phyloP scores from a whole-genome alignment of 2,888 invertebrate species.

The Orchesellides sinensis region DNA sequence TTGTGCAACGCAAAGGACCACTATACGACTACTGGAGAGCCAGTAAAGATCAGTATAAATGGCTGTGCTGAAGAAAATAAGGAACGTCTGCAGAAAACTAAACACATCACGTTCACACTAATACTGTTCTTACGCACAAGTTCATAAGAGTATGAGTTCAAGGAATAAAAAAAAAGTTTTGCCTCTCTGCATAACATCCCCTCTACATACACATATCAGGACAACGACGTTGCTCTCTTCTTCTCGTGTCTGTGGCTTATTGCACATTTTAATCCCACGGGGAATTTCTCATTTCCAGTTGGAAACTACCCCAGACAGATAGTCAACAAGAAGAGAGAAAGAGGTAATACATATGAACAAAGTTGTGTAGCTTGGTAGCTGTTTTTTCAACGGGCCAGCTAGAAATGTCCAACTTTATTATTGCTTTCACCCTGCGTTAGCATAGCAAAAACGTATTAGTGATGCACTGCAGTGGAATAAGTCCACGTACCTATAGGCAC shows the following conservation, averaged over 20 bases:
- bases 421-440: conserved; percentile 44
- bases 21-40: background rate
- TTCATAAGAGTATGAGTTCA: conserved; percentile 30
- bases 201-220: background rate
- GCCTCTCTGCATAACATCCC: background rate
- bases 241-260: conserved; percentile 33
- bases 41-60: too few relatives aligned
- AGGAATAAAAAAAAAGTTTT: background rate
- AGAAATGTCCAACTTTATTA: conserved; percentile 55
- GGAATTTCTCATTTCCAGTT: conserved; percentile 58
- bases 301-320: conserved; percentile 40
- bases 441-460: too few relatives aligned
- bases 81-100: conserved; percentile 34
- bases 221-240: background rate
- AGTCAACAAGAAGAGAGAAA: conserved; percentile 21
- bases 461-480: conserved; percentile 38
- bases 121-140: conserved; percentile 19
- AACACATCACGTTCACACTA: conserved; percentile 24
- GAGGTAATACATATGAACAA: background rate
- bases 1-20: background rate
- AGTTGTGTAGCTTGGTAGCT: background rate
- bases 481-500: background rate
- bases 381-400: conserved; percentile 5
- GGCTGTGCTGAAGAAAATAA: conserved; percentile 6
- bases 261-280: conserved; percentile 64